These are phyloP conservation scores for Caenorhabditis tropicalis DNA, from an alignment of 1,140 invertebrate species.

Conservation along the genomic window DNA sequence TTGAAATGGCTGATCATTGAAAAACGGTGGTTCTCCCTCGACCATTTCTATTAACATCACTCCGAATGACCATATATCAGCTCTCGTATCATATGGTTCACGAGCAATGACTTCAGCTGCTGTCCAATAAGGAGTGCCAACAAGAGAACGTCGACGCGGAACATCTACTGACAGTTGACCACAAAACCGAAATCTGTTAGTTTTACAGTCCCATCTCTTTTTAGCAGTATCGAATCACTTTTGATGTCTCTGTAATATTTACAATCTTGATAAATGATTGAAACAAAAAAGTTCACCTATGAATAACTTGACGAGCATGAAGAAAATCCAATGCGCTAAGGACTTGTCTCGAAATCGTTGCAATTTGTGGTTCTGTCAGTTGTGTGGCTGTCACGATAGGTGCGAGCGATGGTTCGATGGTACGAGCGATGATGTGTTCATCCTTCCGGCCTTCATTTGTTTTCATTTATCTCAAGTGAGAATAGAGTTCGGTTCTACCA, in stretches of 20 bases:
- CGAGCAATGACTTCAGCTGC: constrained; percentile 74
- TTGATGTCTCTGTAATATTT: constrained; percentile 82
- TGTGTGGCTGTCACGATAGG: constrained; percentile 85
- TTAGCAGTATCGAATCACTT: constrained; percentile 93
- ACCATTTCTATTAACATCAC: constrained; percentile 97
- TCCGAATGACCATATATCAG: constrained; percentile 75
- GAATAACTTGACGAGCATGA: constrained; percentile 93
- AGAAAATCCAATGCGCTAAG: constrained; percentile 93
- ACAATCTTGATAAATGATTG: background rate
- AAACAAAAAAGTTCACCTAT: constrained; percentile 76
- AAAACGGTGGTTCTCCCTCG: constrained; percentile 97
- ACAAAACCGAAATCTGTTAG: constrained; percentile 97
- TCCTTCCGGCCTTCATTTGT: too few relatives aligned
- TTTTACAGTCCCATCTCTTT: constrained; percentile 89
- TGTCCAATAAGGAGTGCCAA: constrained; percentile 99
- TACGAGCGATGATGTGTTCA: too few relatives aligned
- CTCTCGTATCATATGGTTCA: constrained; percentile 90
- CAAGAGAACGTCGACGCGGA: constrained; percentile 92
- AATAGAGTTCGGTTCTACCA: too few relatives aligned
- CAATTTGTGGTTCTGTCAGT: constrained; percentile 98
- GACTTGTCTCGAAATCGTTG: constrained; percentile 93
- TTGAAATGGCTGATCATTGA: constrained; percentile 95
- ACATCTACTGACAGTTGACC: constrained; percentile 93
- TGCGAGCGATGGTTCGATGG: constrained; percentile 94
- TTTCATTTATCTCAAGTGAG: too few relatives aligned